Conservation (phyloP, 2,888 invertebrate species). For the Plebejus melissa region DNA sequence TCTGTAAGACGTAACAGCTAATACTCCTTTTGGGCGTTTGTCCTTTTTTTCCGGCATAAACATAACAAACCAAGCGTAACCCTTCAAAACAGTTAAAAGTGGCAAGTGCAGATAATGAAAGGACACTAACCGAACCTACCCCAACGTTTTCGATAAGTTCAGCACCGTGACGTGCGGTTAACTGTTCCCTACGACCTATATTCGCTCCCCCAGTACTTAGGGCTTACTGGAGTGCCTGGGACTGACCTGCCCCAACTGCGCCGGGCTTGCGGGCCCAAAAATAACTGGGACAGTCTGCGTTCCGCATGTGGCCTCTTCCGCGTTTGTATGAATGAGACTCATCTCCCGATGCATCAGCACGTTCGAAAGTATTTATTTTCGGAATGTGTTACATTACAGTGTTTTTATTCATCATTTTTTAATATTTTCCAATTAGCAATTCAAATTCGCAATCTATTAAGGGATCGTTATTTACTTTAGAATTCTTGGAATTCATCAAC, state of each 20-base stretch:
- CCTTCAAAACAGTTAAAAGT: background rate
- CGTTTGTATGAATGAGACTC: conserved; percentile 35
- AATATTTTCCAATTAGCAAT: background rate
- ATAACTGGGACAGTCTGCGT: conserved; percentile 57
- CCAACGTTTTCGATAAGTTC: conserved; percentile 57
- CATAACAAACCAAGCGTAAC: background rate
- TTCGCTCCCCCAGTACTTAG: conserved; percentile 69
- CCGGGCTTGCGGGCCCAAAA: conserved; percentile 58
- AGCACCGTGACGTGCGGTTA: conserved; percentile 44
- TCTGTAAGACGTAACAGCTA: background rate
- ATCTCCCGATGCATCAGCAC: conserved; percentile 14
- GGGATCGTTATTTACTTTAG: background rate
- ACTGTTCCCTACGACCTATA: conserved; percentile 67
- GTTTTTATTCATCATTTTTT: background rate
- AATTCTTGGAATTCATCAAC: background rate
- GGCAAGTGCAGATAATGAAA: conserved; percentile 42
- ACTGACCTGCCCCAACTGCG: conserved; percentile 68
- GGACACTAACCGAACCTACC: conserved; percentile 69
- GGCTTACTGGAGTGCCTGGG: conserved; percentile 60
- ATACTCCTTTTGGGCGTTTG: background rate
- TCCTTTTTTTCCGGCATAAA: background rate
- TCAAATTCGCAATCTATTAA: background rate
- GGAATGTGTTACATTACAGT: background rate
- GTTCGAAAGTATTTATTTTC: conserved; percentile 14
- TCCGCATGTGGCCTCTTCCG: conserved; percentile 53